Conservation (phyloP, 1,140 invertebrate genomes). For the Drosophila littoralis region DNA sequence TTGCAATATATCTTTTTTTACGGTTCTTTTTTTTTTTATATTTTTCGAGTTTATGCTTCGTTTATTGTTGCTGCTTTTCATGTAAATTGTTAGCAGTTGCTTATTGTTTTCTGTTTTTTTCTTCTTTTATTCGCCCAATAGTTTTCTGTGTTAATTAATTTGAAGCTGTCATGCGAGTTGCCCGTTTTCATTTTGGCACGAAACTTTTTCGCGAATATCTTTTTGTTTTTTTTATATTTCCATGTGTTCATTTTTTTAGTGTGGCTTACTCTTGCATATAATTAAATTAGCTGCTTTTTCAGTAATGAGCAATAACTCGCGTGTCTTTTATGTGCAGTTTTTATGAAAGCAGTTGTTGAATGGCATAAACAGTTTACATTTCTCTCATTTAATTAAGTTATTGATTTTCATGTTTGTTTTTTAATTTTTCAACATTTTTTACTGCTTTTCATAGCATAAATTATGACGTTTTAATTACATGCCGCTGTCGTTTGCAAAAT, state of each 20-base stretch:
- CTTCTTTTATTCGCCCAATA: slow-evolving; percentile 61
- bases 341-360: neutral
- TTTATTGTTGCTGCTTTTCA: slow-evolving; percentile 48
- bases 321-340: neutral
- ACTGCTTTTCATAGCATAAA: slow-evolving; percentile 37
- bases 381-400: slow-evolving; percentile 16
- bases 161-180: slow-evolving; percentile 70
- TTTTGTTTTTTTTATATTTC: slow-evolving; percentile 14
- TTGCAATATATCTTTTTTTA: slow-evolving; percentile 52
- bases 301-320: slow-evolving; percentile 30
- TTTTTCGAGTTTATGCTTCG: slow-evolving; percentile 65
- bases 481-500: slow-evolving; percentile 29
- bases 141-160: slow-evolving; percentile 82
- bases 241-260: slow-evolving; percentile 31
- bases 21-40: slow-evolving; percentile 24
- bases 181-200: slow-evolving; percentile 57
- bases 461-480: slow-evolving; percentile 56
- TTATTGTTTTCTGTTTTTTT: slow-evolving; percentile 43
- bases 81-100: slow-evolving; percentile 47
- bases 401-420: slow-evolving; percentile 27
- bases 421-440: slow-evolving; percentile 18
- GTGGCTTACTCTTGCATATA: slow-evolving; percentile 45
- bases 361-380: slow-evolving; percentile 12
- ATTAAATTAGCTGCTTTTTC: slow-evolving; percentile 47
- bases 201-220: slow-evolving; percentile 28